Evolutionary conservation across 2,888 invertebrate species (phyloP).

Genomic region (Cryptus armator): DNA sequence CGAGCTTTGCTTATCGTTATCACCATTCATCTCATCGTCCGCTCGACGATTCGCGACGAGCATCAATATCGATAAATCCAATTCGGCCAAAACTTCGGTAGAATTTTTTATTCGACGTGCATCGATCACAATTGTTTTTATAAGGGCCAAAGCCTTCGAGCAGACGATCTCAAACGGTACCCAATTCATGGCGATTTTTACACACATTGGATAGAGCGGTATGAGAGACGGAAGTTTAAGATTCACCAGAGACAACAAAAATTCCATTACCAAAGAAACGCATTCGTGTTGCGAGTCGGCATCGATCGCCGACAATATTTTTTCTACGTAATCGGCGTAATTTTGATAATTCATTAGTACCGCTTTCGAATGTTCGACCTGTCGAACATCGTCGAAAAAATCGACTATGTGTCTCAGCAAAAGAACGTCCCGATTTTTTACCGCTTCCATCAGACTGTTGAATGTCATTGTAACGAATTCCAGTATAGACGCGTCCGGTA

Average conservation of each 20-base stretch:
- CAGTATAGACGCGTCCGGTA: slow-evolving; percentile 85
- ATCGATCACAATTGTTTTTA: slow-evolving; percentile 84
- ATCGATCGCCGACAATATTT: slow-evolving; percentile 82
- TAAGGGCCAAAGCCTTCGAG: slow-evolving; percentile 84
- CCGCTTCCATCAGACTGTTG: slow-evolving; percentile 85
- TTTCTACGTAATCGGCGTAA: slow-evolving; percentile 83
- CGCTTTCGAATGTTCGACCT: slow-evolving; percentile 81
- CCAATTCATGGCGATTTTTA: slow-evolving; percentile 85
- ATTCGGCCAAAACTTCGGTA: slow-evolving; percentile 80
- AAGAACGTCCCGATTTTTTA: slow-evolving; percentile 84
- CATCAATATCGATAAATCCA: slow-evolving; percentile 85
- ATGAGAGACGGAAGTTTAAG: slow-evolving; percentile 83
- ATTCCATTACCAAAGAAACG: slow-evolving; percentile 86
- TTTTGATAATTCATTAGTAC: slow-evolving; percentile 80
- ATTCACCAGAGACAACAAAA: slow-evolving; percentile 85
- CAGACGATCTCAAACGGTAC: slow-evolving; percentile 82
- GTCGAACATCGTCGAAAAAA: slow-evolving; percentile 86
- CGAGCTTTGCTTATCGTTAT: slow-evolving; percentile 67
- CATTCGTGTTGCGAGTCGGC: slow-evolving; percentile 85
- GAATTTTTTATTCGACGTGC: slow-evolving; percentile 76
- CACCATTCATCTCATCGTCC: slow-evolving; percentile 76
- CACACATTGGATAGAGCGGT: slow-evolving; percentile 84
- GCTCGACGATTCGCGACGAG: slow-evolving; percentile 82
- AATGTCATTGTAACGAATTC: slow-evolving; percentile 86
- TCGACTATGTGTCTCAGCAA: slow-evolving; percentile 86